Evolutionary conservation across 2,113 vertebrate species (phyloP).

Genomic region (Ascaphus truei): DNA sequence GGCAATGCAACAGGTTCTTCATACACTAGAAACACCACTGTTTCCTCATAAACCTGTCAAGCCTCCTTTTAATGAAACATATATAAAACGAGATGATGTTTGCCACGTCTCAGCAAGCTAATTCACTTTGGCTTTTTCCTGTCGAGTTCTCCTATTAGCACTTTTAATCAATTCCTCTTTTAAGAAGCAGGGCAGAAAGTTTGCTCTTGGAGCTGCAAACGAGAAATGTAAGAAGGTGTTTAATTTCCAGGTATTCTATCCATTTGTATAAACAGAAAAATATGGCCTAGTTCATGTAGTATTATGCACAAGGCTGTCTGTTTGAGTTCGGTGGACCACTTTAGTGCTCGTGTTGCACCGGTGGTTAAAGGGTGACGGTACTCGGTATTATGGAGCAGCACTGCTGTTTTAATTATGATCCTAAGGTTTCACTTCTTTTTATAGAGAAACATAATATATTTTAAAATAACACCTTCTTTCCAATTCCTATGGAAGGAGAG

Average conservation of each 20-base stretch:
- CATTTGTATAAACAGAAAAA: slow-evolving; percentile 51
- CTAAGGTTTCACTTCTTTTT: slow-evolving; percentile 23
- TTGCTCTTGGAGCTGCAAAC: slow-evolving; percentile 39
- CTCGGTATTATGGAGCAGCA: background rate
- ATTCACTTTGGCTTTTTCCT: slow-evolving; percentile 60
- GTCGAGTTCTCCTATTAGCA: slow-evolving; percentile 48
- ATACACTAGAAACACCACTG: slow-evolving; percentile 63
- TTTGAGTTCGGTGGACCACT: slow-evolving; percentile 5
- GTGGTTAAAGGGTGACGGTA: slow-evolving; percentile 21
- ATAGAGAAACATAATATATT: slow-evolving; percentile 21
- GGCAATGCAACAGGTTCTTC: slow-evolving; percentile 70
- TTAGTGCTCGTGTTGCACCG: slow-evolving; percentile 8
- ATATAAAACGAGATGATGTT: slow-evolving; percentile 65
- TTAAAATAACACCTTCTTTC: slow-evolving; percentile 21
- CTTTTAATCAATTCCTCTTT: slow-evolving; percentile 54
- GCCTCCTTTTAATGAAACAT: slow-evolving; percentile 70
- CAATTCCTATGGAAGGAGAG: slow-evolving; percentile 28
- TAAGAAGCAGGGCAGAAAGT: slow-evolving; percentile 42
- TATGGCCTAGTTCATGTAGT: slow-evolving; percentile 33
- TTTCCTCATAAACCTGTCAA: slow-evolving; percentile 80
- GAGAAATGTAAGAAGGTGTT: slow-evolving; percentile 55
- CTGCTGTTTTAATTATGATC: slow-evolving; percentile 20
- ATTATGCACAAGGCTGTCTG: slow-evolving; percentile 15
- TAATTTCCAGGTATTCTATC: slow-evolving; percentile 54
- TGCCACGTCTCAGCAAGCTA: slow-evolving; percentile 61